These are phyloP conservation scores for Proterorhinus semilunaris DNA, from an alignment of 2,113 vertebrate genomes.

Conservation along the genomic window DNA sequence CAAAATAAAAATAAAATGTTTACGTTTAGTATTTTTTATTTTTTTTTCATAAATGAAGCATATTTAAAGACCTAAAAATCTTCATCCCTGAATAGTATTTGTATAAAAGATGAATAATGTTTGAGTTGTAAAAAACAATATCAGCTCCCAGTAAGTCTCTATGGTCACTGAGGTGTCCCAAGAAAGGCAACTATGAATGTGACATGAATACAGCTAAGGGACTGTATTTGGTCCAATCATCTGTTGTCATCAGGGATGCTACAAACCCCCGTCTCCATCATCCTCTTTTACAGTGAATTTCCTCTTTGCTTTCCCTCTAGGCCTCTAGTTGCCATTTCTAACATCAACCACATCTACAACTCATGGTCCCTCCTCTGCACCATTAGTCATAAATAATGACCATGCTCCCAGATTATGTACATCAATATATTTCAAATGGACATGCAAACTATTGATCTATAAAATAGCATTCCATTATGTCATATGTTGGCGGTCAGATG, in stretches of 20 bases:
- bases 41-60: too few relatives aligned
- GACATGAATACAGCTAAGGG: background rate
- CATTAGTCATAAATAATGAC: too few relatives aligned
- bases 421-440: too few relatives aligned
- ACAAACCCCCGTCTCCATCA: background rate
- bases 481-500: too few relatives aligned
- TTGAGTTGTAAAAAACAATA: background rate
- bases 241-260: background rate
- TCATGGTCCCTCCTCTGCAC: background rate
- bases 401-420: too few relatives aligned
- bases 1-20: too few relatives aligned
- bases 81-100: too few relatives aligned
- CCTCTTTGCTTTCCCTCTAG: background rate
- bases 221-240: background rate
- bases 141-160: background rate
- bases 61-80: too few relatives aligned
- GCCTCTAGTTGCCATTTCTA: background rate
- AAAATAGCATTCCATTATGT: too few relatives aligned
- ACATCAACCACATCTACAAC: background rate
- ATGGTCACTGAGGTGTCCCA: background rate
- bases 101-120: background rate
- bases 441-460: too few relatives aligned
- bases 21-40: too few relatives aligned
- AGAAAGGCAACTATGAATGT: background rate
- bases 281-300: background rate